These are phyloP conservation scores for Perodicticus potto DNA, from an alignment of 2,797 vertebrate genomes.

Conservation along the genomic window DNA sequence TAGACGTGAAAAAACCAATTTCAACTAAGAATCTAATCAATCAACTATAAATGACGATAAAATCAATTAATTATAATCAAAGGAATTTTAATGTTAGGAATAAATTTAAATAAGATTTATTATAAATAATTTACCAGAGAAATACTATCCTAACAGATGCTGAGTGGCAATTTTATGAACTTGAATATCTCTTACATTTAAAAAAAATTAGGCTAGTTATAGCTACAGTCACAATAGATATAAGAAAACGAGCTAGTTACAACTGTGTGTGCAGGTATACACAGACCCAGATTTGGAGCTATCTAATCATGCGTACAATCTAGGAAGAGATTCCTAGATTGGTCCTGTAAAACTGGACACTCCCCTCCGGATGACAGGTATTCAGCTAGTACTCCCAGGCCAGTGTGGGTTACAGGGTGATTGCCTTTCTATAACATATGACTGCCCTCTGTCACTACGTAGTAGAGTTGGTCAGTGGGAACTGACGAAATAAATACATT, in stretches of 20 bases:
- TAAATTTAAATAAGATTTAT: background rate
- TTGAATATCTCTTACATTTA: background rate
- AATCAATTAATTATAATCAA: background rate
- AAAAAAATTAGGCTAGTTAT: background rate
- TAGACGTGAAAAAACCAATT: background rate
- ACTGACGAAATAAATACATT: background rate
- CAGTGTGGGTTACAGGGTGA: background rate
- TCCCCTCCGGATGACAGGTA: background rate
- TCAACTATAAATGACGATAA: background rate
- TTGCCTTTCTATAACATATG: background rate
- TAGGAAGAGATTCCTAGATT: background rate
- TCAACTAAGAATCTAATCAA: background rate
- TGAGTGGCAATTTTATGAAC: background rate
- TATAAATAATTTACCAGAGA: slow-evolving; percentile 30
- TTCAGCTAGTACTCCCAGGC: rapidly evolving
- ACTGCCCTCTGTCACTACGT: no score
- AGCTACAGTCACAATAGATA: background rate
- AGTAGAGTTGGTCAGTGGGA: background rate
- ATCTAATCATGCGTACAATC: background rate
- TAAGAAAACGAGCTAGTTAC: background rate
- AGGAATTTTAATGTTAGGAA: background rate
- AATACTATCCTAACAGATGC: slow-evolving; percentile 27
- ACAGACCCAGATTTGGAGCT: background rate
- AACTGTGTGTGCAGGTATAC: background rate
- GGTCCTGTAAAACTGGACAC: background rate